Percentiles rank a stretch among this genome's conserved stretches.
Evolutionary conservation across 2,797 vertebrate species (phyloP).

Genomic region (Menidia menidia): DNA sequence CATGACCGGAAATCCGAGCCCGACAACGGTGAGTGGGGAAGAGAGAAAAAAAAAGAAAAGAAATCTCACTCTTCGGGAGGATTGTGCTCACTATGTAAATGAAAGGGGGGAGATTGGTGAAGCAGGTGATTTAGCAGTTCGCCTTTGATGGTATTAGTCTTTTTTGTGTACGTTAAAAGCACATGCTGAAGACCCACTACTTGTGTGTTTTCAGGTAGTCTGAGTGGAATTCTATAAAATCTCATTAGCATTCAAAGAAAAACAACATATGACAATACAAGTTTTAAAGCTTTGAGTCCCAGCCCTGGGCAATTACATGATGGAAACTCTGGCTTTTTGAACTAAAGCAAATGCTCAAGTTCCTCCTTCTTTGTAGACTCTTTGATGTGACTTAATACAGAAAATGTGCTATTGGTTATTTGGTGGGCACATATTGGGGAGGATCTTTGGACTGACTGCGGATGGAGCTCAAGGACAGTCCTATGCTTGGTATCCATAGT

Average conservation of each 20-base stretch:
- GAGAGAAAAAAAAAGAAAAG: background rate
- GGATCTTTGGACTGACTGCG: conserved; percentile 47
- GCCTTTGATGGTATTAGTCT: conserved; percentile 27
- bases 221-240: conserved; percentile 16
- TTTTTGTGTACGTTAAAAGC: conserved; percentile 13
- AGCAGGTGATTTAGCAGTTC: conserved; percentile 10
- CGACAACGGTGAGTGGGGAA: conserved; percentile 90
- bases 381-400: conserved; percentile 68
- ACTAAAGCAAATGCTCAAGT: conserved; percentile 55
- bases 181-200: conserved; percentile 6
- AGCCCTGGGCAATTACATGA: conserved; percentile 54
- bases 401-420: conserved; percentile 61
- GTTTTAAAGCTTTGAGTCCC: conserved; percentile 51
- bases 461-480: conserved; percentile 47
- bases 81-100: conserved; percentile 20
- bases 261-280: conserved; percentile 48
- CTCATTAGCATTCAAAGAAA: conserved; percentile 41
- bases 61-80: background rate
- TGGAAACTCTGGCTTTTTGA: conserved; percentile 52
- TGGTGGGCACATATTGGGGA: conserved; percentile 42
- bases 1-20: conserved; percentile 97
- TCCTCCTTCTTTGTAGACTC: conserved; percentile 63
- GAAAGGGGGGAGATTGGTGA: background rate
- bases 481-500: conserved; percentile 21
- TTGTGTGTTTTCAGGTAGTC: conserved; percentile 16